Evolutionary conservation across 2,113 vertebrate species (phyloP).

Genomic region (Thomomys bottae): DNA sequence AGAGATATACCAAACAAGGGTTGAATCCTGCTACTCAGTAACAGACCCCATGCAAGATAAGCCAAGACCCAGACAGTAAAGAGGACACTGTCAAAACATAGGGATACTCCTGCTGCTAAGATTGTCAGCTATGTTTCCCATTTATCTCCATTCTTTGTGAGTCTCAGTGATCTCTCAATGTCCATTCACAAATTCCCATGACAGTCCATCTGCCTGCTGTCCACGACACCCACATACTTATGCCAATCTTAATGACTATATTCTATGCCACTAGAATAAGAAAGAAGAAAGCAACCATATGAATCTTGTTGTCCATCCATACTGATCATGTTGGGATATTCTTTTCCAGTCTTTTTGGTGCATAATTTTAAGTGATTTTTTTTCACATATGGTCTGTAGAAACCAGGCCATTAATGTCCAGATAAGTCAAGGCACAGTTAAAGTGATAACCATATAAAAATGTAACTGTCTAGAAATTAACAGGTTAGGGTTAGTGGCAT

Average conservation of each 20-base stretch:
- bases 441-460: slow-evolving; percentile 25
- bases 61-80: neutral
- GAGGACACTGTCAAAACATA: neutral
- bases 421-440: neutral
- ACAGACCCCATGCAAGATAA: neutral
- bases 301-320: neutral
- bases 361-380: slow-evolving; percentile 49
- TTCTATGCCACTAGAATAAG: neutral
- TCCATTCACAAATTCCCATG: neutral
- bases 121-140: neutral
- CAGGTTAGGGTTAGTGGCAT: neutral
- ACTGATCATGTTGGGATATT: neutral
- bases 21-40: neutral
- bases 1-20: neutral
- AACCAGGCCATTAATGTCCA: slow-evolving; percentile 39
- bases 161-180: too few relatives aligned
- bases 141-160: neutral
- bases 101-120: neutral
- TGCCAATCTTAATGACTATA: neutral
- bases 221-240: neutral
- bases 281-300: slow-evolving; percentile 15
- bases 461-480: slow-evolving; percentile 31
- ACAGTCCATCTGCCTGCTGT: neutral
- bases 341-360: neutral
- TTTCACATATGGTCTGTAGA: slow-evolving; percentile 14